Base-by-base conservation (phyloP, 2,888 invertebrate genomes). In the Venusia cambrica region DNA sequence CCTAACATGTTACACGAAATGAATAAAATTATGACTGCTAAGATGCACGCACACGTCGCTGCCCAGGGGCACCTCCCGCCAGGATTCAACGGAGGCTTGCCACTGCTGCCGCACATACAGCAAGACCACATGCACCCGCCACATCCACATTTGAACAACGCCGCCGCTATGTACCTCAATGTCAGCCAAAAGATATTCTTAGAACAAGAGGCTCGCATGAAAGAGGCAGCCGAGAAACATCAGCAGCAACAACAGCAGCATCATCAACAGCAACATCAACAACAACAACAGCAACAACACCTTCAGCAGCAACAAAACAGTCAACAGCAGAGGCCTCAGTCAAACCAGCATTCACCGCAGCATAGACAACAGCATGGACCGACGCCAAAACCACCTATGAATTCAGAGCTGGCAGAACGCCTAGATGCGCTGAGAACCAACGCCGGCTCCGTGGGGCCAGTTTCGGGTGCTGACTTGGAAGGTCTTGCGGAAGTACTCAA, bases 401-500 rank as follows among this genome's bases (percentile, higher is more conserved):
- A 92, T 8, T 90, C 93, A 4, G 93, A 94, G 62, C 88, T 95
- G 22, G 91, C 93, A 12, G 95, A 95, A 62, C 89, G 95, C 54
- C 85, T 95, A 55, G 93, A 92, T 57, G 91, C 94, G 66, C 89
- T 95, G 67, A 89, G 94, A 51, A 92, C 89, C 57, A 92, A 90
- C 52, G 89, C 91, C 11, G 91, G 90, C 38, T 91, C 93, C 3
- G 84, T 92, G 42, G 90, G 90, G 31, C 89, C 92, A 19, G 90
- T 92, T 54, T 91, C 93, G 1, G 93, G 93, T 5, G 90, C 93
- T 2, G 97, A 97, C 63, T 87, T 97, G 3, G 95, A 97, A 69
- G 94, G 94, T 31, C 88, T 98, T 28, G 96, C 97, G n/a, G 96
- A 97, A 63, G 92, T 94, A 33, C 89, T 98, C 2, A 98, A 98